Conservation (phyloP, 2,113 vertebrate genomes). For the Gobius niger region DNA sequence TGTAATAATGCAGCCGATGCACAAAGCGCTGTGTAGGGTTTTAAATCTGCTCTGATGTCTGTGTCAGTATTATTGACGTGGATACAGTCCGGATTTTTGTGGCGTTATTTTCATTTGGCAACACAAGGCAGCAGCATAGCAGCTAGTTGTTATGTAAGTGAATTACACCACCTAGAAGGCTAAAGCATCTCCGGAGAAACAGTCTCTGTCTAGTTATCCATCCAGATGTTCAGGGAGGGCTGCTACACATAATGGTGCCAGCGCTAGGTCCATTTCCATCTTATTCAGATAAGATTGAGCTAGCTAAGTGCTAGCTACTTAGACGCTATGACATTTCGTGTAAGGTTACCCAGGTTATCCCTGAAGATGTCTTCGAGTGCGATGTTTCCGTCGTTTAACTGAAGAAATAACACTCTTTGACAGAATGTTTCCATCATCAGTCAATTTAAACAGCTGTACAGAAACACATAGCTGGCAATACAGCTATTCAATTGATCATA, state of each 20-base stretch:
- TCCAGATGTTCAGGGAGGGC: conserved; percentile 56
- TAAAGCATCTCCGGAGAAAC: conserved; percentile 64
- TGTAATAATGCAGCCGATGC: conserved; percentile 14
- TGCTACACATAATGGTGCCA: conserved; percentile 43
- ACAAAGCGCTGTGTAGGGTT: conserved; percentile 30
- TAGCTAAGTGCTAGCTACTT: conserved; percentile 70
- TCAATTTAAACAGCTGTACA: conserved; percentile 20
- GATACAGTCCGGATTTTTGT: conserved; percentile 31
- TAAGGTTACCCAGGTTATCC: conserved; percentile 76
- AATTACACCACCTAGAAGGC: conserved; percentile 59
- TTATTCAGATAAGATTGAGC: conserved; percentile 48
- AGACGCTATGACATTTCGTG: conserved; percentile 73
- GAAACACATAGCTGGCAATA: conserved; percentile 43
- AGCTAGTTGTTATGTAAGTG: conserved; percentile 67
- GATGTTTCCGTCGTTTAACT: conserved; percentile 44
- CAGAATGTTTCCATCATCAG: conserved; percentile 64
- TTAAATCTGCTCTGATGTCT: conserved; percentile 31
- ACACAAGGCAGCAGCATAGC: conserved; percentile 44
- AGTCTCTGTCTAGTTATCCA: conserved; percentile 47
- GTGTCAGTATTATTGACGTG: conserved; percentile 34
- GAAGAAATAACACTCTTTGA: conserved; percentile 20
- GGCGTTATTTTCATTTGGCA: conserved; percentile 53
- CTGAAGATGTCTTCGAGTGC: conserved; percentile 47
- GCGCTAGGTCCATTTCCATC: conserved; percentile 60
- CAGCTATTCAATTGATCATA: conserved; percentile 49